phyloP scores from a whole-genome alignment of 2,113 vertebrate species.

The Pungitius pungitius region DNA sequence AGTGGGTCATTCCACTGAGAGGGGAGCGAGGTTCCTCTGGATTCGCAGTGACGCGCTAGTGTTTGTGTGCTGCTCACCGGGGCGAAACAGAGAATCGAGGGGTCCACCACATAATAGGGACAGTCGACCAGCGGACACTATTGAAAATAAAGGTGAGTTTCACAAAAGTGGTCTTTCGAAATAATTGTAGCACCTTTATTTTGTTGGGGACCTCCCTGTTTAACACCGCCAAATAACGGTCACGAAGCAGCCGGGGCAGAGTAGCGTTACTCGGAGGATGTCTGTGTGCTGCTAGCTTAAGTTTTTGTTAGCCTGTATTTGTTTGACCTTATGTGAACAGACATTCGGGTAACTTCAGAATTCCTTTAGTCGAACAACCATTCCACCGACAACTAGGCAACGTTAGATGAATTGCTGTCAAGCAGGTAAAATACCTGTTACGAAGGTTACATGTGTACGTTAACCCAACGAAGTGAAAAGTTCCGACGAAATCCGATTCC shows the following conservation, averaged over 20 bases:
- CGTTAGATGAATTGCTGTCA: neutral
- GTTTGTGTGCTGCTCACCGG: constrained; percentile 12
- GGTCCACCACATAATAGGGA: neutral
- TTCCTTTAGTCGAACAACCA: neutral
- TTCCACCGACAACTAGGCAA: neutral
- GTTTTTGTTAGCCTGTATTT: constrained; percentile 63
- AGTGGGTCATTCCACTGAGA: constrained; percentile 57
- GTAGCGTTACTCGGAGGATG: constrained; percentile 31
- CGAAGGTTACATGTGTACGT: constrained; percentile 1
- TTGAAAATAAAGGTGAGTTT: constrained; percentile 17
- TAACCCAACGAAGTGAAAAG: constrained; percentile 28
- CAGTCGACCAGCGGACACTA: neutral
- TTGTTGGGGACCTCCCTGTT: neutral
- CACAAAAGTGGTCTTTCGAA: neutral
- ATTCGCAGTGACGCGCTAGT: constrained; percentile 57
- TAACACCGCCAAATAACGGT: constrained; percentile 60
- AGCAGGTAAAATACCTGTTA: no score
- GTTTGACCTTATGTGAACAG: neutral
- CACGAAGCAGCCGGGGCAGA: constrained; percentile 47
- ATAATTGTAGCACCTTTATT: neutral
- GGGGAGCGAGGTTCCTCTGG: constrained; percentile 32
- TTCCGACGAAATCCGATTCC: neutral
- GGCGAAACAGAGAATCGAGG: constrained; percentile 2
- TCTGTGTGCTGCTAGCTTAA: constrained; percentile 61
- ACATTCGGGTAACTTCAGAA: neutral